phyloP scores from a whole-genome alignment of 2,113 vertebrate species.

The Indicator indicator region DNA sequence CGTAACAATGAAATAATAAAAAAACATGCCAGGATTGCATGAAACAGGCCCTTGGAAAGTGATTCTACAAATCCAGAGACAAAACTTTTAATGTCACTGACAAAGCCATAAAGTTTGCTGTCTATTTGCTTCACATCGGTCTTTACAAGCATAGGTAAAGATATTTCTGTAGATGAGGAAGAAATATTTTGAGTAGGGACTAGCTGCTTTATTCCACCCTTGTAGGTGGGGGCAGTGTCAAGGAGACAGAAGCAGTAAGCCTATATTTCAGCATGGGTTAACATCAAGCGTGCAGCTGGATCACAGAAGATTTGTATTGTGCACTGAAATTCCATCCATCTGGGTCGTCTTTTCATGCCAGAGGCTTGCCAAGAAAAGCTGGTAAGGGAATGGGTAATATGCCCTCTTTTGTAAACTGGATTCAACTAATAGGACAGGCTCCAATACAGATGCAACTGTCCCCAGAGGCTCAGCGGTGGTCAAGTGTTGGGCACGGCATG shows the following conservation, averaged over 20 bases:
- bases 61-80: not conserved
- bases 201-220: not conserved
- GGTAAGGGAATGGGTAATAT: not conserved
- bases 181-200: not conserved
- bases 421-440: not conserved
- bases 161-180: not conserved
- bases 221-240: not conserved
- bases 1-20: not conserved
- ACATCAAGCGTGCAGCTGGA: not conserved
- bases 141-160: not conserved
- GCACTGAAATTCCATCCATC: not conserved
- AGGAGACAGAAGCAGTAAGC: not conserved
- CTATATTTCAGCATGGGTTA: not conserved
- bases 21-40: not conserved
- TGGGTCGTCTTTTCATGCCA: not conserved
- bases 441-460: not conserved
- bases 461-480: not conserved
- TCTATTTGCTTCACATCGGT: not conserved
- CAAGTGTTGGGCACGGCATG: not conserved
- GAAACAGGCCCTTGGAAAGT: not conserved
- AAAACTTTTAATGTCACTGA: fast-evolving
- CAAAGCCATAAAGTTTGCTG: not conserved
- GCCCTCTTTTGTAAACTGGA: not conserved
- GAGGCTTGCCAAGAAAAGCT: not conserved
- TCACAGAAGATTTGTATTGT: not conserved